Conservation (phyloP, 2,797 vertebrate species). For the Picus viridis region DNA sequence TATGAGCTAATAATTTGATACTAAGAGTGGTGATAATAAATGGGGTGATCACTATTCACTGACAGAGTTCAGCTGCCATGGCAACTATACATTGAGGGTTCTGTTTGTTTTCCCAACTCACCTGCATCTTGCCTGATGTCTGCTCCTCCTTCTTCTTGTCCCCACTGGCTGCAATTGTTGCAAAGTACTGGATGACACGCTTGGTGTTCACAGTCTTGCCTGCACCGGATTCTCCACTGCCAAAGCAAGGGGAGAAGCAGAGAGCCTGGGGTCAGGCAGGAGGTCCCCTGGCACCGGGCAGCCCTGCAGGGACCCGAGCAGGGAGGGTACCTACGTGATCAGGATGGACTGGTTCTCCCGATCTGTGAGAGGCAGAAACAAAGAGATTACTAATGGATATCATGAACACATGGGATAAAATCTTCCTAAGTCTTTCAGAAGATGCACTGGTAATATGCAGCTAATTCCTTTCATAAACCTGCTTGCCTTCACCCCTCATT, state of each 20-base stretch:
- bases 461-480: not conserved
- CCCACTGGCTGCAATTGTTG: slow-evolving; percentile 83
- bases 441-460: not conserved
- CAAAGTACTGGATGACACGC: slow-evolving; percentile 92
- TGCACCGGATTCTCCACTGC: not conserved
- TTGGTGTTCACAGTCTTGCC: slow-evolving; percentile 90
- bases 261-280: not conserved
- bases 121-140: slow-evolving; percentile 58
- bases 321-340: slow-evolving; percentile 76
- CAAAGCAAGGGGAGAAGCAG: not conserved
- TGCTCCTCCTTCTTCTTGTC: slow-evolving; percentile 83
- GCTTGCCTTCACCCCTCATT: not conserved
- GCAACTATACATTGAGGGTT: too few species aligned
- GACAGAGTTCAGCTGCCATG: too few species aligned
- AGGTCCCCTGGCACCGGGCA: not conserved
- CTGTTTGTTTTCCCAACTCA: not conserved
- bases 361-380: slow-evolving; percentile 79
- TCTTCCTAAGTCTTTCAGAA: not conserved
- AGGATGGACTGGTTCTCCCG: slow-evolving; percentile 49
- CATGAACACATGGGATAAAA: not conserved
- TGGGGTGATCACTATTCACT: too few species aligned
- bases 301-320: not conserved
- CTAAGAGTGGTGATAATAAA: too few species aligned
- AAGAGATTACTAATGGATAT: not conserved
- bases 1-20: not conserved